These are phyloP conservation scores for Turritopsis dohrnii DNA, from an alignment of 30 jellyfish, hydroid and myxozoan species.

Conservation along the genomic window DNA sequence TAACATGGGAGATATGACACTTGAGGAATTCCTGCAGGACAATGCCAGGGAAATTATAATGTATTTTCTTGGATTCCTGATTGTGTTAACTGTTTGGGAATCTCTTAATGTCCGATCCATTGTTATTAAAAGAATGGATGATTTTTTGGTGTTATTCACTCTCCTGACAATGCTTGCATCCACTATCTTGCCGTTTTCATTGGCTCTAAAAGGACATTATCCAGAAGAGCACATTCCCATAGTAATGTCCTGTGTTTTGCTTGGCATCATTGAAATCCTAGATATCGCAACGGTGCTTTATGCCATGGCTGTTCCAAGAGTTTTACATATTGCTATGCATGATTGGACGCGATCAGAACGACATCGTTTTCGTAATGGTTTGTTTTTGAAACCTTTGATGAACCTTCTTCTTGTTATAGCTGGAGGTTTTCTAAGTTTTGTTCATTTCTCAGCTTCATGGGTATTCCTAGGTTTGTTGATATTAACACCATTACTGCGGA, in stretches of 20 bases:
- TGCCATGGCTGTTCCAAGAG: conserved; percentile 27
- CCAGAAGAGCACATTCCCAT: conserved; percentile 19
- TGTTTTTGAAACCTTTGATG: conserved; percentile 5
- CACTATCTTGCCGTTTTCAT: conserved; percentile 29
- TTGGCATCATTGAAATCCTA: conserved; percentile 10
- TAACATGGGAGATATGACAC: neutral
- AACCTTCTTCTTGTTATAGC: conserved; percentile 4
- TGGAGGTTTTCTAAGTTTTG: conserved; percentile 20
- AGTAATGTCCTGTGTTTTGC: neutral
- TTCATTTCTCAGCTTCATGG: conserved; percentile 30
- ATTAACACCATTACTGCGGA: conserved; percentile 20
- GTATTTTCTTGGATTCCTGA: conserved; percentile 30
- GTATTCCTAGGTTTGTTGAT: conserved; percentile 20
- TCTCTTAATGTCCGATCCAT: conserved; percentile 27
- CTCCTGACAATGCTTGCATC: conserved; percentile 11
- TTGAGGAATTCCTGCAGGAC: neutral
- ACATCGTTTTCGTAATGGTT: conserved; percentile 16
- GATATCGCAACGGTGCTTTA: conserved; percentile 11
- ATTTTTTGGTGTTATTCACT: conserved; percentile 11
- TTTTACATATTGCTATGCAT: conserved; percentile 27
- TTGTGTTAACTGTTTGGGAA: conserved; percentile 40
- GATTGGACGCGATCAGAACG: conserved; percentile 11
- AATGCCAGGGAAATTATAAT: conserved; percentile 12
- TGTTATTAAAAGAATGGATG: conserved; percentile 29
- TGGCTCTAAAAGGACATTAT: conserved; percentile 30